Conservation (phyloP, 2,888 invertebrate genomes). For the Amiota mariae region DNA sequence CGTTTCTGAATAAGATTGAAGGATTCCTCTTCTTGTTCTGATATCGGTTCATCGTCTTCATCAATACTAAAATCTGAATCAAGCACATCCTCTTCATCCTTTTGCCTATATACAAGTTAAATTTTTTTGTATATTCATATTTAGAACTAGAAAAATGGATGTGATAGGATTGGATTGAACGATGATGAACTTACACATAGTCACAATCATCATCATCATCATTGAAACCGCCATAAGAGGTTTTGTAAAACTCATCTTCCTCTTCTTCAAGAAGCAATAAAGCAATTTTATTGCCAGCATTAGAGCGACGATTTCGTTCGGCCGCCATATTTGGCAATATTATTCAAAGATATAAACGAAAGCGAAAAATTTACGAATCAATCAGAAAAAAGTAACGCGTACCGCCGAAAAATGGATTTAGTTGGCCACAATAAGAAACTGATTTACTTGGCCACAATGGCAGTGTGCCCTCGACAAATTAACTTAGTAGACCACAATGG, state of each 20-base stretch:
- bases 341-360: background rate
- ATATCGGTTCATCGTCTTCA: slow-evolving; percentile 92
- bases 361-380: too few relatives aligned
- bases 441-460: too few relatives aligned
- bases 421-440: too few relatives aligned
- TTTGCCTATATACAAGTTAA: slow-evolving; percentile 61
- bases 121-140: background rate
- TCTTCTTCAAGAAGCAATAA: slow-evolving; percentile 92
- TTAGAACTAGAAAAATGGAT: too few relatives aligned
- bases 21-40: slow-evolving; percentile 85
- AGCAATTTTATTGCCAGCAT: slow-evolving; percentile 95
- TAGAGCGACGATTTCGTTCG: slow-evolving; percentile 84
- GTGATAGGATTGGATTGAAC: background rate
- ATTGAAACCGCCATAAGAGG: slow-evolving; percentile 98
- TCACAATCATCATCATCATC: slow-evolving; percentile 90
- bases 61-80: slow-evolving; percentile 98
- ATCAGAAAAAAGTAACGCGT: too few relatives aligned
- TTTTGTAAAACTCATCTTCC: slow-evolving; percentile 97
- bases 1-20: slow-evolving; percentile 77
- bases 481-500: too few relatives aligned
- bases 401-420: too few relatives aligned
- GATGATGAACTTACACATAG: slow-evolving; percentile 79
- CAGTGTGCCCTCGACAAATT: too few relatives aligned
- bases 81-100: slow-evolving; percentile 81
- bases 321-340: slow-evolving; percentile 69